Conservation (phyloP, 2,113 vertebrate species). For the Etheostoma cragini region DNA sequence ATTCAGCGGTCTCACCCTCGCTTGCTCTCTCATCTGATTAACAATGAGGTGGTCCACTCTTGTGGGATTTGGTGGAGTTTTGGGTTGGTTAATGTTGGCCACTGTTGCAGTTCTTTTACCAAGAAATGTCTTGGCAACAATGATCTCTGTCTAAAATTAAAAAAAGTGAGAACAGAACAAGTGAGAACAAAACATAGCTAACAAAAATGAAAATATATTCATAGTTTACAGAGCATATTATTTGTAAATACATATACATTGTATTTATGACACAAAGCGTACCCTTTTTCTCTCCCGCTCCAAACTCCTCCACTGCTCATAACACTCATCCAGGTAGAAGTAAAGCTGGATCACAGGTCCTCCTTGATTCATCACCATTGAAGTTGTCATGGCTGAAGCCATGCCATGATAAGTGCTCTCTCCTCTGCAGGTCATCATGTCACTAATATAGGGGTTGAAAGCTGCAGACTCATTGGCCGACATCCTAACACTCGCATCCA, state of each 20-base stretch:
- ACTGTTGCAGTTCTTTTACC: slow-evolving; percentile 58
- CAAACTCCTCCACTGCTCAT: slow-evolving; percentile 84
- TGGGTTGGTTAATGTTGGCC: slow-evolving; percentile 58
- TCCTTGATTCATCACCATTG: slow-evolving; percentile 72
- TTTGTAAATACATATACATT: no score
- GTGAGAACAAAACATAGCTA: background rate
- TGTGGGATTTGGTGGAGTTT: slow-evolving; percentile 74
- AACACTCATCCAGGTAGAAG: slow-evolving; percentile 85
- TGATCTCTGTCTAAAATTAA: slow-evolving; percentile 72
- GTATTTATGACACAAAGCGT: slow-evolving; percentile 12
- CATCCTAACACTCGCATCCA: slow-evolving; percentile 71
- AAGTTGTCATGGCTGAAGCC: slow-evolving; percentile 43
- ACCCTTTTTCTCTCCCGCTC: slow-evolving; percentile 90
- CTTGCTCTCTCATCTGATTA: slow-evolving; percentile 79
- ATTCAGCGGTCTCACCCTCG: slow-evolving; percentile 71
- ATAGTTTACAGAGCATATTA: background rate
- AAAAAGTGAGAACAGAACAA: slow-evolving; percentile 24
- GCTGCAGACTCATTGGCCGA: slow-evolving; percentile 67
- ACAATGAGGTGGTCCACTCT: slow-evolving; percentile 80
- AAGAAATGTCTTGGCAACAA: slow-evolving; percentile 73
- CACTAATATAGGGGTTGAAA: slow-evolving; percentile 71
- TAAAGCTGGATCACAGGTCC: slow-evolving; percentile 81
- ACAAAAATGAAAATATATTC: background rate
- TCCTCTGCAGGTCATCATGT: slow-evolving; percentile 62
- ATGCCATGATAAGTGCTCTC: slow-evolving; percentile 70